A percentile compares a stretch with the other conserved stretches of the same genome.
phyloP scores from a whole-genome alignment of 2,113 vertebrate species.

The Ammodytes dubius region DNA sequence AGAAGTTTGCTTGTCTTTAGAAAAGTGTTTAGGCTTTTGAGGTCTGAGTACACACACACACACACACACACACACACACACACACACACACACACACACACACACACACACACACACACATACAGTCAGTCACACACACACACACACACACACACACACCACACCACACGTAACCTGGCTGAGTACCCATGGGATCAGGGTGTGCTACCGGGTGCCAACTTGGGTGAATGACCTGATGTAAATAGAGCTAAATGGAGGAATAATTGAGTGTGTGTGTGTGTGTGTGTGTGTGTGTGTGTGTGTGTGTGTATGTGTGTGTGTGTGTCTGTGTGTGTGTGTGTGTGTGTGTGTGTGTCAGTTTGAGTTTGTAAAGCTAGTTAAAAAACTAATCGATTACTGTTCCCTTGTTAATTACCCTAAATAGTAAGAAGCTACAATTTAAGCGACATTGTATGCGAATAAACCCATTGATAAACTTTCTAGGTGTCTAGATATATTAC shows the following conservation, averaged over 20 bases:
- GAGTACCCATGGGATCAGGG: constrained; percentile 2
- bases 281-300: too few species aligned
- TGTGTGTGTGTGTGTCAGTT: not conserved
- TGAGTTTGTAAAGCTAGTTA: constrained; percentile 28
- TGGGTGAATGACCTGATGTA: constrained; percentile 54
- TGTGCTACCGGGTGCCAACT: constrained; percentile 5
- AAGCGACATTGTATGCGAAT: constrained; percentile 6
- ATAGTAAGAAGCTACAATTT: not conserved
- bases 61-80: too few species aligned
- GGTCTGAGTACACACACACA: constrained; percentile 12
- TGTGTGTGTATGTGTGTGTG: not conserved
- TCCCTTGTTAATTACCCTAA: not conserved
- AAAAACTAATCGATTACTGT: constrained; percentile 21
- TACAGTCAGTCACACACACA: too few species aligned
- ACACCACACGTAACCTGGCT: too few species aligned
- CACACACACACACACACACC: too few species aligned
- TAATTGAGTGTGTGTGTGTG: not conserved
- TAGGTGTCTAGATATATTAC: too few species aligned
- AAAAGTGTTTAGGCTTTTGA: constrained; percentile 26
- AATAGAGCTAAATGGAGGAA: constrained; percentile 14
- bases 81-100: too few species aligned
- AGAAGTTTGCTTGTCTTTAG: constrained; percentile 63
- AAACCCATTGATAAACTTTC: not conserved
- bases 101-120: too few species aligned
- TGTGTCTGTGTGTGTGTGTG: not conserved